Evolutionary conservation across 2,888 invertebrate species (phyloP), one percentile per base, ranked within the genome.

Genomic region (Pollenia angustigena): DNA sequence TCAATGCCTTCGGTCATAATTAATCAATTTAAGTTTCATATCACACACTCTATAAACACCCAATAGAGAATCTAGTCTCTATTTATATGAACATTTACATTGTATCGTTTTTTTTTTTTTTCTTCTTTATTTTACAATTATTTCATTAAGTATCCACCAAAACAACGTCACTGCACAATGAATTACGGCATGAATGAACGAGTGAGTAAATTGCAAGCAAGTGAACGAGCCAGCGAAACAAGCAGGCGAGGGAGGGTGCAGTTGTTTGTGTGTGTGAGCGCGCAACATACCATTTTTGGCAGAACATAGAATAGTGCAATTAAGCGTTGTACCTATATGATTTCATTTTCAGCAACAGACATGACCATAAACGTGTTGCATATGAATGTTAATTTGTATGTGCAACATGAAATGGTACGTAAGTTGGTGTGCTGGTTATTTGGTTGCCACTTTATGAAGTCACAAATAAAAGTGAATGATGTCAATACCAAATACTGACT

Each of bases 341-440:
- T 71, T 56, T 79, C 82, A 86, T 82, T 82, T 74, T 64, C 23
- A 72, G 75, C 56, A 69, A 81, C 78, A 80, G 42, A 75, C 82
- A 82, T 82, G 71, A 80, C 82, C 86, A 86, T 86, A 86, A 83
- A 76, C 64, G 86, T 83, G 71, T 80, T 80, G 72, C 46, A 52
- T 60, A 40, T 60, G 56, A 71, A 68, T 54, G 58, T 42, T 52
- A 69, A 80, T 80, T 60, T 60, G 69, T 60, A 54, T 74, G 66
- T 66, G 66, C 66, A 58, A 68, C 74, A 66, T n/a, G 56, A 74
- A 44, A 82, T 75, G 64, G 48, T 62, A n/a, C 48, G 8, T n/a
- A 16, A 3, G 68, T 14, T 52, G 1, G 42, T 52, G 60, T 48
- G 46, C 32, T 54, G 9, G 23, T 60, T 69, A 54, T 44, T 69